Evolutionary conservation across 2,888 invertebrate genomes (phyloP), one percentile per base, ranked within the genome.

Genomic region (Celastrina argiolus): DNA sequence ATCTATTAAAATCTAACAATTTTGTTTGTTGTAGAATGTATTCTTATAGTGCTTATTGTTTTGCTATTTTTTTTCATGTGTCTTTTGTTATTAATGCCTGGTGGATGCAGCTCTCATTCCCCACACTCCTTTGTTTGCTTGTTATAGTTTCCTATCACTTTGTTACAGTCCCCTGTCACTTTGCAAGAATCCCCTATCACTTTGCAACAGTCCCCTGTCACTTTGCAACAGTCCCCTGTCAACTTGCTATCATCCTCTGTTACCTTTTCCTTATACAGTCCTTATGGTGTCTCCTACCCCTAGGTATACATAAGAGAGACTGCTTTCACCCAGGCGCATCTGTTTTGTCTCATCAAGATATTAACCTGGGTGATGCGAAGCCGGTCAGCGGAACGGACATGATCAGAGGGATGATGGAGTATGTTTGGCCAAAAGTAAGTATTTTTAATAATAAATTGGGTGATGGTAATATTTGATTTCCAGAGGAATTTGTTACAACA

Each of bases 321-420:
- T 98, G 98, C 93, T 97, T 98, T 93, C 98, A 98, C 92, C 97
- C 97, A 85, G 97, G 97, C 78, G 93, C 94, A 61, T 94, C 96
- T 78, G 92, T 92, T 83, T 87, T 95, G 77, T 92, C 93, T 72
- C 90, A 94, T 79, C 94, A 94, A 80, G 92, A 92, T 84, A 88
- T 95, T 70, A 92, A 93, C 78, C 78, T 94, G 75, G 92, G 89
- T 39, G 92, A 93, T 79, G 87, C 92, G 56, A 90, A 91, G 77
- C 89, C 93, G 64, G 93, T 97, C 69, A 92, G 95, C 8, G 93
- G 95, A 71, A 77, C 89, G 75, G 94, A 97, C 78, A 98, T 99
- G 96, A 79, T 98, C 34, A 93, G 93, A 72, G 95, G 96, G 64
- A 98, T 99, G 97, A 83, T 97, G 82, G 93, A 93, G 64, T 98